phyloP scores from a whole-genome alignment of 2,888 invertebrate species.

The Serrognathus titanus region DNA sequence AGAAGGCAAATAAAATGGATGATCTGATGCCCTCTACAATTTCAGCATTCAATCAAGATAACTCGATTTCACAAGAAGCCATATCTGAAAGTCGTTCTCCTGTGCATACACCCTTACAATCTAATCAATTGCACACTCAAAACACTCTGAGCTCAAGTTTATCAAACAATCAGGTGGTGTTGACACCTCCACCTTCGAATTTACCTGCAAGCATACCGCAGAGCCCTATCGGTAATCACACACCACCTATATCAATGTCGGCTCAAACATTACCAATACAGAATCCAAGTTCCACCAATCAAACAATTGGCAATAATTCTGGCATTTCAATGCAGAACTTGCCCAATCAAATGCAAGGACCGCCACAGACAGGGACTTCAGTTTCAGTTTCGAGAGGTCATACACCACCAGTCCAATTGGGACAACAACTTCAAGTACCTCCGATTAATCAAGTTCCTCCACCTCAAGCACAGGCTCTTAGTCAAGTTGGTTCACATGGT shows the following conservation, averaged over 20 bases:
- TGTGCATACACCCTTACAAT: conserved; percentile 16
- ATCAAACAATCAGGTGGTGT: conserved; percentile 4
- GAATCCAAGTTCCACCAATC: not conserved
- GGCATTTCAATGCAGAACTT: not conserved
- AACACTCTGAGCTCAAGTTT: conserved; percentile 9
- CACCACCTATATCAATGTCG: conserved; percentile 13
- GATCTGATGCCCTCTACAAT: conserved; percentile 41
- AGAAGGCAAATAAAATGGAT: conserved; percentile 45
- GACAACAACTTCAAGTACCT: conserved; percentile 18
- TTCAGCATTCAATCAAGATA: conserved; percentile 37
- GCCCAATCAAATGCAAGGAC: not conserved
- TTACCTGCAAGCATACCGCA: conserved; percentile 13
- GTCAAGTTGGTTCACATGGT: conserved; percentile 18
- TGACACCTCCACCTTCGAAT: conserved; percentile 12
- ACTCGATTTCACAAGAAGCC: conserved; percentile 42
- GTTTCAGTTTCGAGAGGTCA: not conserved
- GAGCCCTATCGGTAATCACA: conserved; percentile 13
- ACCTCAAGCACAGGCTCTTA: conserved; percentile 15
- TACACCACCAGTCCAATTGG: not conserved
- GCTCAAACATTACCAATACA: conserved; percentile 7
- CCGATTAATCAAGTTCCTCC: conserved; percentile 19
- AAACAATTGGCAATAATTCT: not conserved
- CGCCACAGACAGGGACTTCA: not conserved
- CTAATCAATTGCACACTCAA: conserved; percentile 19
- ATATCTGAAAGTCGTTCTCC: conserved; percentile 30